Evolutionary conservation across 2,888 invertebrate species (phyloP).

Genomic region (Minunthozetes semirufus): DNA sequence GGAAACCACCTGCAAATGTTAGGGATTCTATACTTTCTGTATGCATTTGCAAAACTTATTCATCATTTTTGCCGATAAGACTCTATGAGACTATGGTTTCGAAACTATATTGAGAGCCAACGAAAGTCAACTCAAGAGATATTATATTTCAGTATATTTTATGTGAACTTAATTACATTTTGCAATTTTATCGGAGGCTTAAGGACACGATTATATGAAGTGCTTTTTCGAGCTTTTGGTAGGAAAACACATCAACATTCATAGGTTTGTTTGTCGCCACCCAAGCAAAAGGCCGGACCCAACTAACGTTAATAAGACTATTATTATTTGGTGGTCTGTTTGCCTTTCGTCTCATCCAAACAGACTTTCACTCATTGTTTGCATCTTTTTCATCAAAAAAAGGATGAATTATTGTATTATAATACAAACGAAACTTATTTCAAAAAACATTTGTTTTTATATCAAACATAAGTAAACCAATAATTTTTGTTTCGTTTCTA

Average conservation of each 20-base stretch:
- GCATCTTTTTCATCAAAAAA: not conserved
- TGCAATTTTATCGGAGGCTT: not conserved
- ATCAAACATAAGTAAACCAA: not conserved
- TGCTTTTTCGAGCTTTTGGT: not conserved
- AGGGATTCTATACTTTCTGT: too few species aligned
- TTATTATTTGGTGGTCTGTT: not conserved
- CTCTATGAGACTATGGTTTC: not conserved
- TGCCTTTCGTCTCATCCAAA: not conserved
- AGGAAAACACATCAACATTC: not conserved
- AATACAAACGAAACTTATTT: not conserved
- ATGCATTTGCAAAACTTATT: too few species aligned
- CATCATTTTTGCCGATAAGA: too few species aligned
- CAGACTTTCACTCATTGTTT: not conserved
- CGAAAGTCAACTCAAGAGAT: not conserved
- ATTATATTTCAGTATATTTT: not conserved
- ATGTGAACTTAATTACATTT: not conserved
- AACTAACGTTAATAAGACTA: not conserved
- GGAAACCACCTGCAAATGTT: too few species aligned
- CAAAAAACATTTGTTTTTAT: not conserved
- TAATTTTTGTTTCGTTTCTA: too few species aligned
- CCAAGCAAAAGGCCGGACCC: not conserved
- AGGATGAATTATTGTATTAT: not conserved
- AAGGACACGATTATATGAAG: not conserved
- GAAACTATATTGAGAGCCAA: not conserved
- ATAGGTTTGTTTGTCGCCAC: constrained; percentile 7